Percentiles rank a stretch among this genome's conserved stretches.
These are phyloP conservation scores for Geotrupes spiniger DNA, from an alignment of 2,888 invertebrate genomes.

Conservation along the genomic window DNA sequence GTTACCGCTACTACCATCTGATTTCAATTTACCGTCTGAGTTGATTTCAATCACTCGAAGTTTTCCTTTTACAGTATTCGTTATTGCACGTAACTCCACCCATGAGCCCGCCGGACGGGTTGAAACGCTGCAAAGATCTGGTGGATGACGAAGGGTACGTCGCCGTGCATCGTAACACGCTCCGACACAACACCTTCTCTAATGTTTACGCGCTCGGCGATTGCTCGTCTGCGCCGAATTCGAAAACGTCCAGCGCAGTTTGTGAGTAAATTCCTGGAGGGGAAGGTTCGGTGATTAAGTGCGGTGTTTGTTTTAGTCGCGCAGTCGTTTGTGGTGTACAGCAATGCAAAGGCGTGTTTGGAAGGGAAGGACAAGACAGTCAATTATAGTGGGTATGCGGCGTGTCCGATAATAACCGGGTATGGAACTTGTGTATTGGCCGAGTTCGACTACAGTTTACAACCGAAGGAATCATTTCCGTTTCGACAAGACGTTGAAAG, in stretches of 20 bases:
- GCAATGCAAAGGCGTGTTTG: constrained; percentile 6
- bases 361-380: neutral
- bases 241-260: constrained; percentile 14
- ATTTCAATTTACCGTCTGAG: too few relatives aligned
- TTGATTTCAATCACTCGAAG: too few relatives aligned
- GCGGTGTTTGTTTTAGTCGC: constrained; percentile 2
- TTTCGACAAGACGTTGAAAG: constrained; percentile 11
- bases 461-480: constrained; percentile 13
- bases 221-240: constrained; percentile 9
- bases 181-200: constrained; percentile 15
- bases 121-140: constrained; percentile 11
- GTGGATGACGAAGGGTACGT: constrained; percentile 6
- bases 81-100: constrained; percentile 18
- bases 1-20: constrained; percentile 5
- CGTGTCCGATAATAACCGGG: constrained; percentile 12
- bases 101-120: neutral
- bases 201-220: constrained; percentile 18
- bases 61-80: constrained; percentile 9
- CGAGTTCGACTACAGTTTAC: constrained; percentile 8
- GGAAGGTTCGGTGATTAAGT: too few relatives aligned
- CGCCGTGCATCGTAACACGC: constrained; percentile 8
- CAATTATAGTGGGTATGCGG: constrained; percentile 13
- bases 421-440: constrained; percentile 15
- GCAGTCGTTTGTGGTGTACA: constrained; percentile 8
- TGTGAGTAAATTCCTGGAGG: too few relatives aligned